Conservation (phyloP, 1,140 invertebrate genomes). For the Pseudomyrmex pallidus region DNA sequence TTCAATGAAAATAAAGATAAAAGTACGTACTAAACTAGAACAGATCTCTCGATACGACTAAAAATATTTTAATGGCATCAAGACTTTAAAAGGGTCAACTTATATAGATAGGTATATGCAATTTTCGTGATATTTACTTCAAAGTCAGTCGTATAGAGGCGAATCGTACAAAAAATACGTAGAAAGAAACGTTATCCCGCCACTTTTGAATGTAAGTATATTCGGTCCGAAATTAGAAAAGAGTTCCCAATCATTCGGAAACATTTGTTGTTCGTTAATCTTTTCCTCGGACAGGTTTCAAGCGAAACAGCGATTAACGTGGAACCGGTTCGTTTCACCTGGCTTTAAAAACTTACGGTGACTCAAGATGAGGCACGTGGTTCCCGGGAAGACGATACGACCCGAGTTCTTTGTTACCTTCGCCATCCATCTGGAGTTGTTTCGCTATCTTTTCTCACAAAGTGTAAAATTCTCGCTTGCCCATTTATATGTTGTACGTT, state of each 20-base stretch:
- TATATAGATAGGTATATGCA: background rate
- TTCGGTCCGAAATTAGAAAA: slow-evolving; percentile 3
- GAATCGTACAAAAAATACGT: background rate
- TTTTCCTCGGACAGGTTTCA: slow-evolving; percentile 37
- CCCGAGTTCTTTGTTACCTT: slow-evolving; percentile 50
- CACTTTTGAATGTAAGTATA: background rate
- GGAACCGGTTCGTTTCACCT: slow-evolving; percentile 66
- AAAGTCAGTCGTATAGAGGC: background rate
- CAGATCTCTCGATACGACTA: background rate
- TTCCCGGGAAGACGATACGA: slow-evolving; percentile 10
- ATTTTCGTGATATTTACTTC: slow-evolving; percentile 4
- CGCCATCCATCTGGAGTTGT: slow-evolving; percentile 9
- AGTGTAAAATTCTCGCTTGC: too few species aligned
- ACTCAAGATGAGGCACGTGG: slow-evolving; percentile 40
- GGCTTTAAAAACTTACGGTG: slow-evolving; percentile 48
- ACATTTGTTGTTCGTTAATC: slow-evolving; percentile 60
- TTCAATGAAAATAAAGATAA: too few species aligned
- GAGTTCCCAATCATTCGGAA: slow-evolving; percentile 8
- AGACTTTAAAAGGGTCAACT: background rate
- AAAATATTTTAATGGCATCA: background rate
- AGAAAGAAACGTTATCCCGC: background rate
- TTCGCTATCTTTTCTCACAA: background rate
- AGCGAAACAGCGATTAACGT: slow-evolving; percentile 37
- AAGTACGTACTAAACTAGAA: background rate
- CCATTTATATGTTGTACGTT: too few species aligned